Base-by-base conservation (phyloP, 2,888 invertebrate species). In the Crocallis elinguaria region DNA sequence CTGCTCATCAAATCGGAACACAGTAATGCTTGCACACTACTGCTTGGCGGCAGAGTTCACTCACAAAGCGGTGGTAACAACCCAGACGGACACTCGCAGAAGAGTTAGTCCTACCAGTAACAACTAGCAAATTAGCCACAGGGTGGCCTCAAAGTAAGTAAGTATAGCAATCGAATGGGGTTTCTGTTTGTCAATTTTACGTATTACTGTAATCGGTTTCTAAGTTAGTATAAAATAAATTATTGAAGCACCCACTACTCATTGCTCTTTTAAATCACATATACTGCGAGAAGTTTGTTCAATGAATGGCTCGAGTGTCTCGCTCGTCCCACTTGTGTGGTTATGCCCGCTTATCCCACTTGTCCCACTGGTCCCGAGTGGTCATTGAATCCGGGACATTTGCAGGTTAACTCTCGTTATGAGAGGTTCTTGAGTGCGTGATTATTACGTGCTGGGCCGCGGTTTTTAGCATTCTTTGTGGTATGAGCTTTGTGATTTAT, bases 331-430 rank as follows among this genome's bases (percentile, higher is more conserved):
- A 8, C 23, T 21, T 8, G 12, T 12, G 37, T 11, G n/a, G 27
- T 3, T 23, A 23, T 16, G 33, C 23, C n/a, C 16, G 16, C 14
- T 14, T n/a, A 21, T 33, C 32, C 30, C 32, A 27, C 41, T 12
- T 19, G 42, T 42, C 32, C 23, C 13, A 5, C 14, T 42, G 8
- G 19, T 33, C 23, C 30, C 32, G 23, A 43, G 43, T 32, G 43
- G 43, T 14, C 23, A 32, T 43, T 14, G 43, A 43, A 35, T 1
- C 27, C 29, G 33, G 41, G 49, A 49, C 29, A 36, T 49, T 49
- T 41, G 19, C 11, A 11, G 39, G 35, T 12, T 38, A 32, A 33
- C 13, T 38, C 19, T 32, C 32, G 25, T 16, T 14, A 14, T 14
- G 19, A 49, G 33, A 5, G 32, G 39, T 23, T 27, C n/a, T 11